Percentiles rank a stretch among this genome's conserved stretches.
phyloP scores from a whole-genome alignment of 2,113 vertebrate species.

The Piaya cayana region DNA sequence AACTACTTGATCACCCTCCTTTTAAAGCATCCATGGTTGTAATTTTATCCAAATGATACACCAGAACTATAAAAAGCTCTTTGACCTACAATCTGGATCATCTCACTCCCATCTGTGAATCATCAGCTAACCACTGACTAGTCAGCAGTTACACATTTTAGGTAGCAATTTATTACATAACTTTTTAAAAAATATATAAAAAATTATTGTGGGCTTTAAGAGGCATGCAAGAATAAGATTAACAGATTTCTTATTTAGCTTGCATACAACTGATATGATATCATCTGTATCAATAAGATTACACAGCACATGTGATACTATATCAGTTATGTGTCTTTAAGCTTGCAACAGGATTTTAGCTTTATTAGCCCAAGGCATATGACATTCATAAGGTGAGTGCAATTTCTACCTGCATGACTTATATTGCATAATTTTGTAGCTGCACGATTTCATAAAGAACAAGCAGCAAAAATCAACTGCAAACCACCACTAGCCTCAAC shows the following conservation, averaged over 20 bases:
- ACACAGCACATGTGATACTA: background rate
- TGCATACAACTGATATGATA: background rate
- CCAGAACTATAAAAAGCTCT: constrained; percentile 42
- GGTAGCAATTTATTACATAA: constrained; percentile 48
- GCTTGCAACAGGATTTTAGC: background rate
- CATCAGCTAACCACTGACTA: constrained; percentile 54
- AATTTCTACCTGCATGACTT: background rate
- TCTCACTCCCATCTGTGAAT: constrained; percentile 43
- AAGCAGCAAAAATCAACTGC: background rate
- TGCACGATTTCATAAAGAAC: background rate
- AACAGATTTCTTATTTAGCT: constrained; percentile 9
- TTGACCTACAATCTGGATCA: constrained; percentile 18
- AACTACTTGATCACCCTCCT: constrained; percentile 8
- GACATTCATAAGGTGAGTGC: background rate
- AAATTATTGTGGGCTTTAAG: constrained; percentile 22
- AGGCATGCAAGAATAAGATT: constrained; percentile 23
- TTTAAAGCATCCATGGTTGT: background rate
- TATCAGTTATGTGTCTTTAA: background rate
- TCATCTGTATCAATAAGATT: background rate
- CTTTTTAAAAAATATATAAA: background rate
- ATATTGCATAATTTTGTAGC: background rate
- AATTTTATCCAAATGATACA: constrained; percentile 51
- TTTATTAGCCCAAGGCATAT: background rate
- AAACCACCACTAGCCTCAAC: background rate
- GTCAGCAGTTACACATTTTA: constrained; percentile 49